phyloP scores from a whole-genome alignment of 2,888 invertebrate species.

The Coelopa pilipes region DNA sequence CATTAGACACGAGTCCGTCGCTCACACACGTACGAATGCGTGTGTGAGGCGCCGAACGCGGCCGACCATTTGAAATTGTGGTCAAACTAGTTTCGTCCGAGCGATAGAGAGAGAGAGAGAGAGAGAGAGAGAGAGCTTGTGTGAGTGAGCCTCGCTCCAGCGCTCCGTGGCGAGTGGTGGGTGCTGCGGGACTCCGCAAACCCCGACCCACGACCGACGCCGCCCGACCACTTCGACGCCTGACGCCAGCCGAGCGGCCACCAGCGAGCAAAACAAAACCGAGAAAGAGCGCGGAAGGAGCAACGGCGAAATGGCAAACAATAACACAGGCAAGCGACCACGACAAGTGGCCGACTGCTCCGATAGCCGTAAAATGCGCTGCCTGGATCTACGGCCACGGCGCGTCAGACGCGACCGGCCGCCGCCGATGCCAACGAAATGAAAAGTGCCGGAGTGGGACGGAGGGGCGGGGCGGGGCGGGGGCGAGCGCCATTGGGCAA shows the following conservation, averaged over 20 bases:
- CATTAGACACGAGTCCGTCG: not conserved
- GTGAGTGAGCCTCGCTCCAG: not conserved
- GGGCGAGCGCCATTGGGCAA: too few species aligned
- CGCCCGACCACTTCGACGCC: not conserved
- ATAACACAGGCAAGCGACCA: too few species aligned
- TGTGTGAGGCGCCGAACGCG: not conserved
- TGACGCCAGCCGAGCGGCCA: not conserved
- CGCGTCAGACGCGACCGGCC: too few species aligned
- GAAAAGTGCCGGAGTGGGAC: too few species aligned
- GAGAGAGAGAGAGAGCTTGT: conserved; percentile 30
- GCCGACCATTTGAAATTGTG: not conserved
- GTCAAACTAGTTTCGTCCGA: conserved; percentile 20
- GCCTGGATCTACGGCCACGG: too few species aligned
- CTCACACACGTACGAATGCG: not conserved
- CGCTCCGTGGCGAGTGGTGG: conserved; percentile 10
- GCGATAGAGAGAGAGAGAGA: too few species aligned
- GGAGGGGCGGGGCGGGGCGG: too few species aligned
- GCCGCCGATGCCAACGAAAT: too few species aligned
- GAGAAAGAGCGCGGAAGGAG: not conserved
- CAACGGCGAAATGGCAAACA: not conserved
- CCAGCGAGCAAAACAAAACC: not conserved
- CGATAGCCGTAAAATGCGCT: too few species aligned
- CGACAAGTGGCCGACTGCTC: too few species aligned
- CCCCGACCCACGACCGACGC: not conserved
- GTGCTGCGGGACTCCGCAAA: not conserved